These are phyloP conservation scores for Epistrophe grossulariae DNA, from an alignment of 2,888 invertebrate species.

Conservation along the genomic window DNA sequence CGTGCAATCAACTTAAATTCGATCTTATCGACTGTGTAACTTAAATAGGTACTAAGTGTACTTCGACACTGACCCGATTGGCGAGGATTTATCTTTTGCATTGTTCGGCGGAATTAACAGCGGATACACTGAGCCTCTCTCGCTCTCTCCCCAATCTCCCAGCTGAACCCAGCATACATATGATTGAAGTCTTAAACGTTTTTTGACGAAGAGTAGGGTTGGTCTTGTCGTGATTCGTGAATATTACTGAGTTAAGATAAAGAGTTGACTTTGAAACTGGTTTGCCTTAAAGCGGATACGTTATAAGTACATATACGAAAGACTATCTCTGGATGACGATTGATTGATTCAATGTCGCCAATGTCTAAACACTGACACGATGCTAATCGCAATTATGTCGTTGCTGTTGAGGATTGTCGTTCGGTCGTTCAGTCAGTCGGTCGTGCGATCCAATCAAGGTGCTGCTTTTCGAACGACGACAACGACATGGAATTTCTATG, in stretches of 20 bases:
- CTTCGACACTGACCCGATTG: constrained; percentile 75
- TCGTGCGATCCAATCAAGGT: constrained; percentile 22
- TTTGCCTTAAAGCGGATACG: constrained; percentile 38
- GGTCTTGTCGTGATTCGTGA: neutral
- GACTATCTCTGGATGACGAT: constrained; percentile 37
- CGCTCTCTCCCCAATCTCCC: neutral
- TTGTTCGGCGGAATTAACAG: constrained; percentile 53
- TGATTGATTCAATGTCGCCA: constrained; percentile 76
- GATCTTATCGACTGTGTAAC: constrained; percentile 74
- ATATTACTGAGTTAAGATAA: neutral
- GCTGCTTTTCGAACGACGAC: constrained; percentile 21
- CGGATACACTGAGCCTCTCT: constrained; percentile 12
- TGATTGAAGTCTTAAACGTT: constrained; percentile 41
- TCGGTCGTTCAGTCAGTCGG: constrained; percentile 27
- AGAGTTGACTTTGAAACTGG: constrained; percentile 51
- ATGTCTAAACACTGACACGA: constrained; percentile 74
- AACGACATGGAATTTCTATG: constrained; percentile 11
- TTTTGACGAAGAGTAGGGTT: neutral
- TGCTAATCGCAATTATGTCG: constrained; percentile 76
- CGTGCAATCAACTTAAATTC: constrained; percentile 50
- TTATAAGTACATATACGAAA: neutral
- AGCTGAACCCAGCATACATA: neutral
- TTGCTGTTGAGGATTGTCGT: constrained; percentile 42
- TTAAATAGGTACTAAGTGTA: constrained; percentile 76
- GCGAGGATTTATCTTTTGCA: constrained; percentile 68